Base-by-base conservation (phyloP, 2,797 vertebrate genomes). In the Enteromius fasciolatus region DNA sequence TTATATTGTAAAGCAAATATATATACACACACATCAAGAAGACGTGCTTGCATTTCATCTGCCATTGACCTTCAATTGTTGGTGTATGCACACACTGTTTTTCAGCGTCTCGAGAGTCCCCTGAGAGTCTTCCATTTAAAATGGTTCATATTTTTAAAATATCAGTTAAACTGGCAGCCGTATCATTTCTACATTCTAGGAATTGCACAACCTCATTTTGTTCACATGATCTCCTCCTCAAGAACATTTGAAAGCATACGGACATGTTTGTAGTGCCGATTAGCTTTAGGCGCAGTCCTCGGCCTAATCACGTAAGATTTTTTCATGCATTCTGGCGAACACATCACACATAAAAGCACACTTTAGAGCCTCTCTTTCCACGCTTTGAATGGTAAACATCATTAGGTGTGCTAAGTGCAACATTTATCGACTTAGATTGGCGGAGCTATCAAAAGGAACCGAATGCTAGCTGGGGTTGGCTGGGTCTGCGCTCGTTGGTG, bases 391-490 rank as follows among this genome's bases (percentile, higher is more conserved):
- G 87, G 90, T 88, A 92, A 91, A 92, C 90, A 93, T 90, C 89
- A 90, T 92, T 92, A 93, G 90, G 86, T 90, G 83, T 69, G 88
- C 88, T 87, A 88, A 92, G 88, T 81, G 76, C 87, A 91, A 92
- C 89, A 90, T 92, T 92, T 91, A 92, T 94, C 89, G 87, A 91
- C 90, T 83, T 87, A 90, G 91, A 93, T 92, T 91, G 92, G 52
- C 36, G 57, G 52, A 50, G 82, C 86, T 87, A 89, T 92, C 91
- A 88, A 86, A 90, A 89, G 89, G 76, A 90, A 85, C 39, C 48
- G 76, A 87, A 86, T 82, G 86, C 86, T 87, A 74, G 87, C 83
- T 67, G 80, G 88, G 68, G 85, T 72, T 48, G 76, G 74, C 72
- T 41, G 33, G 73, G 72, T 79, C 89, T 77, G 67, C 6, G 86